Conservation (phyloP, 2,888 invertebrate genomes). For the Metallyticus violacea region DNA sequence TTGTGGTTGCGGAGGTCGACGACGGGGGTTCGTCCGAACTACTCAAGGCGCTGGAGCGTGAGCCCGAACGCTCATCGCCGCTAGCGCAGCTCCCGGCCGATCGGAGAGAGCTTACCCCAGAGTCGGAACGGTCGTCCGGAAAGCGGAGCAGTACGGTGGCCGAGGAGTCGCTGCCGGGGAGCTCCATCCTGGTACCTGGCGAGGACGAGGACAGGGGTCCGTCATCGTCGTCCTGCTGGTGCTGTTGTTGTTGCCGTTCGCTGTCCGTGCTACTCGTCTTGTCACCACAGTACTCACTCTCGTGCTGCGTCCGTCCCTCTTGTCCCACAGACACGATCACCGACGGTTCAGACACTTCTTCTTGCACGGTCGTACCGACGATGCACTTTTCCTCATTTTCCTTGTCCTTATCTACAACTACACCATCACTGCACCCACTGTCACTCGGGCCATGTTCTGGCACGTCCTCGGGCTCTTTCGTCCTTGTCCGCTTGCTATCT, state of each 20-base stretch:
- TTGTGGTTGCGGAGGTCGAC: not conserved
- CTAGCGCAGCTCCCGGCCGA: constrained; percentile 58
- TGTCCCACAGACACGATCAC: constrained; percentile 23
- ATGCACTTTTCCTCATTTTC: constrained; percentile 9
- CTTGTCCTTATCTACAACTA: not conserved
- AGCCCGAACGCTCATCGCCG: constrained; percentile 74
- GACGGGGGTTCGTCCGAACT: constrained; percentile 66
- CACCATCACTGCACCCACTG: constrained; percentile 3
- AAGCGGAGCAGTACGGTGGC: constrained; percentile 41
- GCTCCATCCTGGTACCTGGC: constrained; percentile 48
- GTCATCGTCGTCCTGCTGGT: constrained; percentile 46
- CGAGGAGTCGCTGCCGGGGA: constrained; percentile 32
- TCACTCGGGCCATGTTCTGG: constrained; percentile 41
- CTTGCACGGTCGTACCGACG: constrained; percentile 3
- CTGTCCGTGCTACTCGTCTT: constrained; percentile 42
- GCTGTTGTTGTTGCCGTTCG: constrained; percentile 28
- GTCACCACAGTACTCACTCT: constrained; percentile 31
- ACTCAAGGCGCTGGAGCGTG: constrained; percentile 71
- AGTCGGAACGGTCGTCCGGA: constrained; percentile 51
- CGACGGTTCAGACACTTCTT: constrained; percentile 19
- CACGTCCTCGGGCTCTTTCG: constrained; percentile 26
- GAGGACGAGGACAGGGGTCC: constrained; percentile 47
- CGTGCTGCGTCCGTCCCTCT: constrained; percentile 44
- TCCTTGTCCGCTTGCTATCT: not conserved
- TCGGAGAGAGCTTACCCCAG: constrained; percentile 72